These are phyloP conservation scores for Channallabes apus DNA, from an alignment of 2,797 vertebrate species.

Conservation along the genomic window DNA sequence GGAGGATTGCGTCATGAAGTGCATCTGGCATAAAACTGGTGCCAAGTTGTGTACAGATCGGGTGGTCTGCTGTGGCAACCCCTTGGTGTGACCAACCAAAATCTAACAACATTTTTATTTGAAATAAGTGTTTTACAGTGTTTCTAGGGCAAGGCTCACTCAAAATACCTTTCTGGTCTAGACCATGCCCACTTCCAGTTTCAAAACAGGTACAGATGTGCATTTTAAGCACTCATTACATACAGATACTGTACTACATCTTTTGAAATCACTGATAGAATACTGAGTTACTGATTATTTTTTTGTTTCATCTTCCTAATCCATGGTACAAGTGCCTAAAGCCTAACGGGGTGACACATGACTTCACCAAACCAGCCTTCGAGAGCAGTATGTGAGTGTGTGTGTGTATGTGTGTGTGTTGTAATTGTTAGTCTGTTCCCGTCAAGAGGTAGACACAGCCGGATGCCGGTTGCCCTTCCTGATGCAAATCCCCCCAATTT, in stretches of 20 bases:
- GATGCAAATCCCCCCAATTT: too few relatives aligned
- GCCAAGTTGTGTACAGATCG: too few relatives aligned
- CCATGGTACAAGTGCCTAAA: background rate
- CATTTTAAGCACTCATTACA: background rate
- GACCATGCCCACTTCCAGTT: background rate
- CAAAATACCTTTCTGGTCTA: background rate
- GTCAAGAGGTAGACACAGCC: too few relatives aligned
- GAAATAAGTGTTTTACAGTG: background rate
- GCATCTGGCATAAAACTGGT: too few relatives aligned
- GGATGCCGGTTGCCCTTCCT: too few relatives aligned
- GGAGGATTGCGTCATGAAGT: too few relatives aligned
- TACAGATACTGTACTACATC: background rate
- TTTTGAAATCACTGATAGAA: background rate
- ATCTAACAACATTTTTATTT: background rate
- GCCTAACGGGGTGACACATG: background rate
- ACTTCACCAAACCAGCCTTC: background rate
- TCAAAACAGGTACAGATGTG: background rate
- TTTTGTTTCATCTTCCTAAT: background rate
- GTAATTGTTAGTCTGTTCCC: too few relatives aligned
- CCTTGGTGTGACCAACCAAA: too few relatives aligned
- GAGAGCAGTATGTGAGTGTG: too few relatives aligned
- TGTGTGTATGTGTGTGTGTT: too few relatives aligned
- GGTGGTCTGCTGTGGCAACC: too few relatives aligned
- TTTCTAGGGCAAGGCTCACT: background rate
- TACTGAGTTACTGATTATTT: background rate